These are phyloP conservation scores for Casuarius casuarius DNA, from an alignment of 2,113 vertebrate species.

Conservation along the genomic window DNA sequence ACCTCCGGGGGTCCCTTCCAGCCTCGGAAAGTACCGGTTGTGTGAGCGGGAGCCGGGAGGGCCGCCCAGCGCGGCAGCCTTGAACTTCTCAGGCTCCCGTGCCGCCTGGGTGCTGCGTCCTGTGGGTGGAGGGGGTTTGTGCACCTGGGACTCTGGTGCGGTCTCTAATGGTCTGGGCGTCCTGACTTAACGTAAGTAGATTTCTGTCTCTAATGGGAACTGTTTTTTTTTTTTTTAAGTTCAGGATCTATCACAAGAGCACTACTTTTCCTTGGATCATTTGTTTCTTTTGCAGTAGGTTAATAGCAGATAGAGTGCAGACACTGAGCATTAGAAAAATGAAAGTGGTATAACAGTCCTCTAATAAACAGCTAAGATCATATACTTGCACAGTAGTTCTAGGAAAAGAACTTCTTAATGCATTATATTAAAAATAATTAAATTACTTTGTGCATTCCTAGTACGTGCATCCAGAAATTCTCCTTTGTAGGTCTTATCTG, in stretches of 20 bases:
- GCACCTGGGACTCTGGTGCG: not conserved
- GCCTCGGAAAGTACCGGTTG: rapidly evolving
- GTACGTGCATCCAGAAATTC: not conserved
- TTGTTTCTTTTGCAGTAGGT: not conserved
- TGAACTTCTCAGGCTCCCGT: no score
- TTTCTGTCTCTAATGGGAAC: no score
- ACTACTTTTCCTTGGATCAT: rapidly evolving
- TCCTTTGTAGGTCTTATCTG: not conserved
- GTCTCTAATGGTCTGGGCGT: not conserved
- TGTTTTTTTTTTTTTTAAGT: not conserved
- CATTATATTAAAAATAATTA: not conserved
- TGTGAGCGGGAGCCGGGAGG: not conserved
- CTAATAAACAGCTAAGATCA: rapidly evolving
- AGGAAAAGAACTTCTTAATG: not conserved
- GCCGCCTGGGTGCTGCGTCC: not conserved
- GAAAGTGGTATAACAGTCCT: not conserved
- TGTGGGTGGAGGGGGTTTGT: not conserved
- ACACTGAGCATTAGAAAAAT: not conserved
- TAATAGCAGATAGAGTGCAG: not conserved
- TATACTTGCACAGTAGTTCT: not conserved
- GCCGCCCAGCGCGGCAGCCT: not conserved
- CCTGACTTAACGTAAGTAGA: no score
- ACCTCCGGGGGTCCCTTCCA: not conserved
- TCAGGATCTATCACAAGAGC: not conserved
- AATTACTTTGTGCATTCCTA: not conserved